These are phyloP conservation scores for Agrotis exclamationis DNA, from an alignment of 2,888 invertebrate genomes.

Conservation along the genomic window DNA sequence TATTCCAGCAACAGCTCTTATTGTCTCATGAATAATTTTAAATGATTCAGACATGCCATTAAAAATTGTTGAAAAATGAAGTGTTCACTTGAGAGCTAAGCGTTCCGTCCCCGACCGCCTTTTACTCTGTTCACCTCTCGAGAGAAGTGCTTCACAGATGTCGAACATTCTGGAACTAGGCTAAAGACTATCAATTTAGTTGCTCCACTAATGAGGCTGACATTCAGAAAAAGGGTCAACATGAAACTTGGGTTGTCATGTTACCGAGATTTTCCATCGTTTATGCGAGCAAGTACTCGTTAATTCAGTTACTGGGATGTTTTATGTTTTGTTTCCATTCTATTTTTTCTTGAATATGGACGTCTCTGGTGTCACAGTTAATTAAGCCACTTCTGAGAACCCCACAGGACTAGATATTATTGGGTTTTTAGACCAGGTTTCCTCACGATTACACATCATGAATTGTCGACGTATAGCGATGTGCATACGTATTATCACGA, in stretches of 20 bases:
- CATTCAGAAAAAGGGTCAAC: neutral
- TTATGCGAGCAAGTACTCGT: neutral
- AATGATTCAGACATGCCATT: neutral
- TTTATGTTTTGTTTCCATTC: neutral
- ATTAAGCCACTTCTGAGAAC: too few species aligned
- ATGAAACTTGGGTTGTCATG: neutral
- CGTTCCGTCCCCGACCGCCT: slow-evolving; percentile 40
- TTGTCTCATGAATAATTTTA: neutral
- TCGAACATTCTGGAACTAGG: slow-evolving; percentile 30
- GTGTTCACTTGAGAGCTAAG: slow-evolving; percentile 20
- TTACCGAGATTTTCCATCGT: neutral
- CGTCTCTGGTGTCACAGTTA: too few species aligned
- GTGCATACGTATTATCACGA: too few species aligned
- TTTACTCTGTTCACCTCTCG: slow-evolving; percentile 28
- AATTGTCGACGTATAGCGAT: too few species aligned
- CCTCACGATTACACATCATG: too few species aligned
- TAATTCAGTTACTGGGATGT: neutral
- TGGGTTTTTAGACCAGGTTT: too few species aligned
- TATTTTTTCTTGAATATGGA: too few species aligned
- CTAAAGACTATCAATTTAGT: slow-evolving; percentile 29
- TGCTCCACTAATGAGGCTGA: slow-evolving; percentile 14
- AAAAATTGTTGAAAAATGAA: slow-evolving; percentile 17
- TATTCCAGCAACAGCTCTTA: neutral
- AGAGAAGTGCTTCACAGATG: slow-evolving; percentile 23
- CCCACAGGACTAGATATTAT: too few species aligned